These are phyloP conservation scores for Megaceryle maxima DNA, from an alignment of 2,113 vertebrate species.

Conservation along the genomic window DNA sequence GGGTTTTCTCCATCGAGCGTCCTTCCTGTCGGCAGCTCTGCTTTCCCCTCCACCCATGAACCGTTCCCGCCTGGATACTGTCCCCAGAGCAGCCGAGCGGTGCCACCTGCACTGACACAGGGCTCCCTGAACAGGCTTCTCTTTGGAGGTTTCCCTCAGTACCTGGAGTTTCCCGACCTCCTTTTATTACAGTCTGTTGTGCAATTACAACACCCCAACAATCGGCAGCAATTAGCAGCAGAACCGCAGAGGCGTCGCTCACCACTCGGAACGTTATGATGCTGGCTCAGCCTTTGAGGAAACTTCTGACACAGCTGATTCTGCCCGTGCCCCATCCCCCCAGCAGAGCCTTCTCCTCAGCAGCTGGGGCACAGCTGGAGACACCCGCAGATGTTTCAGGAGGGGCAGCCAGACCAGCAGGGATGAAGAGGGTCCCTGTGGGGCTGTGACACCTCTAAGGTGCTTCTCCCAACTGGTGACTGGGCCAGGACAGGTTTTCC, in stretches of 20 bases:
- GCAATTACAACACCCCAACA: too few species aligned
- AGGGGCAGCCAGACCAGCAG: too few species aligned
- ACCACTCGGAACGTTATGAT: not conserved
- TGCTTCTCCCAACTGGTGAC: not conserved
- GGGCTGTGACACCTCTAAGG: not conserved
- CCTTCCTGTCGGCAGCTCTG: not conserved
- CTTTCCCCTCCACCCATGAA: fast-evolving
- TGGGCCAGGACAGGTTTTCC: too few species aligned
- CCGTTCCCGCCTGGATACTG: not conserved
- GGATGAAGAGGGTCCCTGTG: not conserved
- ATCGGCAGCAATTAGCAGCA: too few species aligned
- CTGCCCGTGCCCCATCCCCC: not conserved
- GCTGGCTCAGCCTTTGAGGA: not conserved
- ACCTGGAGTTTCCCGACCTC: too few species aligned
- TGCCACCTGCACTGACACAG: too few species aligned
- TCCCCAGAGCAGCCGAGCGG: too few species aligned
- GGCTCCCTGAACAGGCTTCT: too few species aligned
- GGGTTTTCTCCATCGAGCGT: fast-evolving
- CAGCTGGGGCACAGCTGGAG: not conserved
- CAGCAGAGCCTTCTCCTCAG: not conserved
- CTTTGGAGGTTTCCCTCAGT: too few species aligned
- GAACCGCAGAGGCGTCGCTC: not conserved
- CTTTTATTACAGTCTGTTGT: too few species aligned
- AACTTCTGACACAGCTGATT: fast-evolving
- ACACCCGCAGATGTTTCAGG: too few species aligned